Evolutionary conservation across 2,888 invertebrate species (phyloP), one percentile per base, ranked within the genome.

Genomic region (Nephrocerus scutellatus): DNA sequence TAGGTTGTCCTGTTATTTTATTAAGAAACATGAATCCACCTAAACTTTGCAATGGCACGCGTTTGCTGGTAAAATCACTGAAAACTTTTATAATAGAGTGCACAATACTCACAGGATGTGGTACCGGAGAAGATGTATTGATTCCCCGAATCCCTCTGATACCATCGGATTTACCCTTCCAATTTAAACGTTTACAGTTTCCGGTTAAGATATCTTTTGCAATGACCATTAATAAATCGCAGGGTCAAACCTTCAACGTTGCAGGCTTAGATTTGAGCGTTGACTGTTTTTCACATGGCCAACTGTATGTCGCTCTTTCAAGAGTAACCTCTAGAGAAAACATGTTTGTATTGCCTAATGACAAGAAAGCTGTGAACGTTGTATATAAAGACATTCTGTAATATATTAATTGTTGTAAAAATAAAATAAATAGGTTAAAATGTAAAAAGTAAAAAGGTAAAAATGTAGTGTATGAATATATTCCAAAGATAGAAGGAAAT

Each of bases 61-160:
- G 39, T 22, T 29, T 41, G 4, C 16, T 23, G n/a, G 24, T 45
- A 12, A 36, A 39, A 30, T 9, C 8, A n/a, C 28, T 41, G 7
- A 12, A n/a, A 16, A 23, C 10, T 13, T 33, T 36, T 36, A 29
- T 39, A 7, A 39, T 44, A 19, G 39, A 39, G 33, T 32, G 32
- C 2, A 38, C 24, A 9, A 33, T 41, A 18, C 26, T 44, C 9
- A 39, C 20, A 18, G 36, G 41, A 12, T 32, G 26, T 23, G 32
- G 21, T 13, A 24, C 32, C 30, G 36, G 34, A 10, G 40, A 50
- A 21, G 12, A 25, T 20, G 53, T 58, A 15, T 33, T 28, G 24
- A 41, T 63, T 35, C 57, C 60, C 42, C 48, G 54, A n/a, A 60
- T 60, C 29, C 57, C 58, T 25, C 53, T 59, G 50, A 59, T 60